These are phyloP conservation scores for Aspidoscelis tigris DNA, from an alignment of 2,113 vertebrate genomes.

Conservation along the genomic window DNA sequence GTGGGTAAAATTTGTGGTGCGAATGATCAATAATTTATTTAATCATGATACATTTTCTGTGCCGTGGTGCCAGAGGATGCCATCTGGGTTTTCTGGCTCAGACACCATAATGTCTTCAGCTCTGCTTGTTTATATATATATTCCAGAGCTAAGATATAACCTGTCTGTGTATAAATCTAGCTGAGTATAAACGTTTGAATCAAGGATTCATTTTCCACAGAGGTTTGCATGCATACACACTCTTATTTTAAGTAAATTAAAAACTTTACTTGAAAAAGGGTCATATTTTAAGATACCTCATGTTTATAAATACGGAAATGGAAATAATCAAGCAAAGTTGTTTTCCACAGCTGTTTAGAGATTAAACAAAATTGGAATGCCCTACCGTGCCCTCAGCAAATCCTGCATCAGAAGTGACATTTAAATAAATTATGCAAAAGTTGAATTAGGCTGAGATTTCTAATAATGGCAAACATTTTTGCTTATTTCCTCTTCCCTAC, in stretches of 20 bases:
- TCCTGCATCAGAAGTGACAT: constrained; percentile 11
- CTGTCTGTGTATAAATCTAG: not conserved
- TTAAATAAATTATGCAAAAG: constrained; percentile 23
- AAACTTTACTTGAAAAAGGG: not conserved
- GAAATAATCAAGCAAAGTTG: constrained; percentile 3
- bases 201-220: not conserved
- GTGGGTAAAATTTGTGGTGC: not conserved
- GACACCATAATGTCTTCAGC: not conserved
- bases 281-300: not conserved
- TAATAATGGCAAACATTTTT: constrained; percentile 8
- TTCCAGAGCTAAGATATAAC: not conserved
- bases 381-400: not conserved
- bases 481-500: not conserved
- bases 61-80: not conserved
- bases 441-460: constrained; percentile 6
- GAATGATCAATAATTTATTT: not conserved
- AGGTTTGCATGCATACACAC: too few relatives aligned
- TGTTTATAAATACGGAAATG: not conserved
- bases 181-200: not conserved
- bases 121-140: not conserved
- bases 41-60: not conserved
- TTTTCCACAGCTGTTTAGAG: constrained; percentile 5
- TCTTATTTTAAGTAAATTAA: not conserved
- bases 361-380: constrained; percentile 15
- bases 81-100: not conserved